Conservation (phyloP, 1,140 invertebrate genomes). For the Triops cancriformis region DNA sequence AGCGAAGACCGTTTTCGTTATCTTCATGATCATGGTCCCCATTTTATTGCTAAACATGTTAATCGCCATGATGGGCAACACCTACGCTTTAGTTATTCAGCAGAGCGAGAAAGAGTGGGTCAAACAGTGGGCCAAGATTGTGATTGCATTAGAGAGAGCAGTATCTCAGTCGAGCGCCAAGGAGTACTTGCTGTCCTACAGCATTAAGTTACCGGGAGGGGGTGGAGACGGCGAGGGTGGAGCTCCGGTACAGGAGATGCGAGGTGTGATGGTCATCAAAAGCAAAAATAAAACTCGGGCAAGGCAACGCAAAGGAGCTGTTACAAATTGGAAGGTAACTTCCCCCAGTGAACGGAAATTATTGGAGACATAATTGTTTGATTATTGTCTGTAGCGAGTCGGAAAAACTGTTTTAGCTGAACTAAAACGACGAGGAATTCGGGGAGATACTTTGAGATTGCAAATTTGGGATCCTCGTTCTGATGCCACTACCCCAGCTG, state of each 20-base stretch:
- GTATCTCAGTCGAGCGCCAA: slow-evolving; percentile 80
- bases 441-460: slow-evolving; percentile 70
- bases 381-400: slow-evolving; percentile 54
- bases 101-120: slow-evolving; percentile 98
- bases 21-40: slow-evolving; percentile 96
- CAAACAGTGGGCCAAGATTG: slow-evolving; percentile 98
- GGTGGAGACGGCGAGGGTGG: slow-evolving; percentile 51
- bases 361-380: background rate
- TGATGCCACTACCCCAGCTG: slow-evolving; percentile 74
- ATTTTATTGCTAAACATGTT: slow-evolving; percentile 93
- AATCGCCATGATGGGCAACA: slow-evolving; percentile 99
- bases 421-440: slow-evolving; percentile 69
- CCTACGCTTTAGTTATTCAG: slow-evolving; percentile 93
- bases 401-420: slow-evolving; percentile 78
- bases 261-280: slow-evolving; percentile 97
- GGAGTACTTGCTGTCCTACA: slow-evolving; percentile 87
- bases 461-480: slow-evolving; percentile 77
- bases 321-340: slow-evolving; percentile 86
- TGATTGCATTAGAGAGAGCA: slow-evolving; percentile 86
- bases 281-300: slow-evolving; percentile 91
- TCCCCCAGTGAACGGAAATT: background rate
- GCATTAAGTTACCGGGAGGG: slow-evolving; percentile 73
- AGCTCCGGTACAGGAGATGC: slow-evolving; percentile 60
- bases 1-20: slow-evolving; percentile 86
- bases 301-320: slow-evolving; percentile 90